These are phyloP conservation scores for Chelonus formosanus DNA, from an alignment of 2,888 invertebrate species.

Conservation along the genomic window DNA sequence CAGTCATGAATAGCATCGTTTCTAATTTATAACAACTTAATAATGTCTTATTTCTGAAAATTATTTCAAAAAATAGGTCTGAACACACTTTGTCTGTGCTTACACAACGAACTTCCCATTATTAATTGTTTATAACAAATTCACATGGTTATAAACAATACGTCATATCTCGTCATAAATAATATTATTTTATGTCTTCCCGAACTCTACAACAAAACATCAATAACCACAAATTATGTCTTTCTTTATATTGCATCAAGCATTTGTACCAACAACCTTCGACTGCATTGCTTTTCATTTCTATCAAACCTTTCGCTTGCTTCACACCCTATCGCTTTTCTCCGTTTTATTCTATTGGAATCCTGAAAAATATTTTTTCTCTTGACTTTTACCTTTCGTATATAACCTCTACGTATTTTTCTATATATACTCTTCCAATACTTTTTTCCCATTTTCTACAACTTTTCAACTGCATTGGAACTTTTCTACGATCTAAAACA, in stretches of 20 bases:
- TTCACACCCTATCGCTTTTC: constrained; percentile 20
- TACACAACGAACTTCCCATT: too few relatives aligned
- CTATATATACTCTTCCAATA: not conserved
- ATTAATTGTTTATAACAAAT: too few relatives aligned
- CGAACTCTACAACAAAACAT: not conserved
- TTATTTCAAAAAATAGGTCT: too few relatives aligned
- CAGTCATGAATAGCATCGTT: too few relatives aligned
- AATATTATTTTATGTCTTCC: too few relatives aligned
- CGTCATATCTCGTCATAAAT: too few relatives aligned
- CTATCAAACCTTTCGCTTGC: constrained; percentile 2
- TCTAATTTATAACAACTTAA: too few relatives aligned
- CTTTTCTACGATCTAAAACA: constrained; percentile 8
- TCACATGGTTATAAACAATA: too few relatives aligned
- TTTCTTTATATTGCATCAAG: not conserved
- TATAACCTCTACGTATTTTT: constrained; percentile 4
- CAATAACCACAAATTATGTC: not conserved
- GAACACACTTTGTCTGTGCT: too few relatives aligned
- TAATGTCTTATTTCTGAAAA: too few relatives aligned
- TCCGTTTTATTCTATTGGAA: not conserved
- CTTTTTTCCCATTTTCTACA: constrained; percentile 2
- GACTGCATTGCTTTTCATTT: constrained; percentile 21
- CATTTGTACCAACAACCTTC: constrained; percentile 5
- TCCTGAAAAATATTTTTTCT: constrained; percentile 23
- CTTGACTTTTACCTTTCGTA: not conserved
- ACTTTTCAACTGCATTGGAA: constrained; percentile 20